A percentile compares a stretch with the other conserved stretches of the same genome.
Conservation (phyloP, 2,888 invertebrate genomes). For the Sinotaia quadrata region DNA sequence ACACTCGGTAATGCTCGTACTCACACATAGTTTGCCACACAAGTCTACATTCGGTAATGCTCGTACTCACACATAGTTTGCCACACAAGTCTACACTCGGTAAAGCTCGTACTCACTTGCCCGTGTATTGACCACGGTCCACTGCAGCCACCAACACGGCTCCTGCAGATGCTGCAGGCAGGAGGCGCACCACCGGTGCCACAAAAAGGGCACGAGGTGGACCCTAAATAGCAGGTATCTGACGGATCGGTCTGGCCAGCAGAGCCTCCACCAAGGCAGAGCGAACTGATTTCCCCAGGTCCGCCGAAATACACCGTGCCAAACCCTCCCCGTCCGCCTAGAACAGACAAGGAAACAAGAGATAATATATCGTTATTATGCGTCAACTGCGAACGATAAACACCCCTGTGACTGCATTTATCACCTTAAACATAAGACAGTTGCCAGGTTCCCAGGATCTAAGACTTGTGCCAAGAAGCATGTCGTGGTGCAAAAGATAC, state of each 20-base stretch:
- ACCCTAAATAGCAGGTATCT: slow-evolving; percentile 24
- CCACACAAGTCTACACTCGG: too few species aligned
- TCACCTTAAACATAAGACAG: too few species aligned
- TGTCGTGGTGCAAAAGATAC: too few species aligned
- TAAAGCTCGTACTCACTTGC: not conserved
- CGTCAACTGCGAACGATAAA: too few species aligned
- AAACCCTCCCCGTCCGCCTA: slow-evolving; percentile 37
- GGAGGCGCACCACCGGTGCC: slow-evolving; percentile 38
- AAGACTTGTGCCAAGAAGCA: too few species aligned
- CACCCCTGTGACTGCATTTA: too few species aligned
- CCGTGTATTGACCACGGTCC: slow-evolving; percentile 22
- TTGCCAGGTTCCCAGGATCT: too few species aligned
- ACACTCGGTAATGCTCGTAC: too few species aligned
- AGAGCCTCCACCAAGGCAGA: slow-evolving; percentile 39
- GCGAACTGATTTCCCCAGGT: slow-evolving; percentile 27
- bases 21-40: too few species aligned
- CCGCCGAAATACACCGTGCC: slow-evolving; percentile 37
- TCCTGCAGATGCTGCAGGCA: slow-evolving; percentile 24
- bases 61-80: too few species aligned
- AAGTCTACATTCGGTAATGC: too few species aligned
- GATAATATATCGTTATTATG: too few species aligned
- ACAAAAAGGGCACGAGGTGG: slow-evolving; percentile 36
- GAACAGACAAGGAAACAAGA: not conserved
- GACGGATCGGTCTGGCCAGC: slow-evolving; percentile 34
- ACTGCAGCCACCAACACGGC: slow-evolving; percentile 24